Conservation (phyloP, 2,113 vertebrate genomes). For the Pygoscelis antarcticus region DNA sequence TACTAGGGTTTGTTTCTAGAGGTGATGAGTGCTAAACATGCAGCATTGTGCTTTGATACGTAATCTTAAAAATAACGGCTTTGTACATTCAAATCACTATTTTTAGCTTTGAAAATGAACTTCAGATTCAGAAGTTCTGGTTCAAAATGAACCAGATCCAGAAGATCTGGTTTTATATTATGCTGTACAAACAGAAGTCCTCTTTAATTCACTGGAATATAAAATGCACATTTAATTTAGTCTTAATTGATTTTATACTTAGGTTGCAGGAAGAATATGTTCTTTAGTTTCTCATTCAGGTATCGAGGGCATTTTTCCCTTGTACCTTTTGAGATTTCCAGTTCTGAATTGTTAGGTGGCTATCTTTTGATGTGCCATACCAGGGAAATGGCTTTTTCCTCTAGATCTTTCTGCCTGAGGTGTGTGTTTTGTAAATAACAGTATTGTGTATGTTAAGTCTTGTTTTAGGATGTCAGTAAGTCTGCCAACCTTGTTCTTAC, state of each 20-base stretch:
- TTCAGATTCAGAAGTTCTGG: background rate
- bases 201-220: background rate
- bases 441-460: background rate
- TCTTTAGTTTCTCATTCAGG: background rate
- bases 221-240: background rate
- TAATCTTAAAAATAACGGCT: background rate
- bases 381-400: background rate
- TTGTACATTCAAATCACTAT: background rate
- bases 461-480: background rate
- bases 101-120: background rate
- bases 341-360: background rate
- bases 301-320: background rate
- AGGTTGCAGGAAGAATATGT: background rate
- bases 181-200: background rate
- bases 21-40: background rate
- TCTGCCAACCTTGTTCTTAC: background rate
- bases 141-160: background rate
- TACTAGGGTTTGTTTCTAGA: background rate
- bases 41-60: background rate
- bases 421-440: background rate
- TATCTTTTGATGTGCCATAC: background rate
- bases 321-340: background rate
- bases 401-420: background rate
- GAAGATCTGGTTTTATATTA: background rate
- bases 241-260: background rate